Percentiles rank a stretch among this genome's conserved stretches.
These are phyloP conservation scores for Brachionus calyciflorus DNA, from an alignment of 1,140 invertebrate genomes.

Conservation along the genomic window DNA sequence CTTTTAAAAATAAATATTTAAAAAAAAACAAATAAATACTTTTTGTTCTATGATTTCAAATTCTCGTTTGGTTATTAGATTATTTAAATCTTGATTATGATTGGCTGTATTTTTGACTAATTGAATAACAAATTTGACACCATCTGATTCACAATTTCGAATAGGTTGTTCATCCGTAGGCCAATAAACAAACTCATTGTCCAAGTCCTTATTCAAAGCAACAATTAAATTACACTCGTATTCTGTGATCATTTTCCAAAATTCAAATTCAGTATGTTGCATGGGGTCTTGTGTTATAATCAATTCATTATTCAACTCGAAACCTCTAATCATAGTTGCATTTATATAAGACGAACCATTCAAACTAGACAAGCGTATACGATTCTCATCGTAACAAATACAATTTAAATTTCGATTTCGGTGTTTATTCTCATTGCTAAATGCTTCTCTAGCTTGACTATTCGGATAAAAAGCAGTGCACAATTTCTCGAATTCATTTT, in stretches of 20 bases:
- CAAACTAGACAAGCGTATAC: slow-evolving; percentile 11
- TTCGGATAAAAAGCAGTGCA: slow-evolving; percentile 6
- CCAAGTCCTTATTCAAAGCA: slow-evolving; percentile 56
- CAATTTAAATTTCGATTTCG: slow-evolving; percentile 38
- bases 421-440: slow-evolving; percentile 29
- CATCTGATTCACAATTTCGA: slow-evolving; percentile 11
- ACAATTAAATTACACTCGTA: slow-evolving; percentile 28
- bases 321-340: slow-evolving; percentile 34
- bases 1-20: too few relatives aligned
- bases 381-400: slow-evolving; percentile 39
- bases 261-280: slow-evolving; percentile 26
- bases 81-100: background rate
- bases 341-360: slow-evolving; percentile 40
- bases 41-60: slow-evolving; percentile 38
- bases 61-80: background rate
- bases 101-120: background rate
- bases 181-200: slow-evolving; percentile 53
- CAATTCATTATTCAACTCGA: background rate
- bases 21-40: background rate
- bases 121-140: slow-evolving; percentile 43
- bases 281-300: slow-evolving; percentile 47
- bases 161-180: slow-evolving; percentile 1
- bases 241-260: slow-evolving; percentile 40
- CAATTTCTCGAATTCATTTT: slow-evolving; percentile 25
- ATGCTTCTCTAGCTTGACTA: slow-evolving; percentile 26